phyloP scores from a whole-genome alignment of 2,888 invertebrate genomes.

The Polydrusus tereticollis region DNA sequence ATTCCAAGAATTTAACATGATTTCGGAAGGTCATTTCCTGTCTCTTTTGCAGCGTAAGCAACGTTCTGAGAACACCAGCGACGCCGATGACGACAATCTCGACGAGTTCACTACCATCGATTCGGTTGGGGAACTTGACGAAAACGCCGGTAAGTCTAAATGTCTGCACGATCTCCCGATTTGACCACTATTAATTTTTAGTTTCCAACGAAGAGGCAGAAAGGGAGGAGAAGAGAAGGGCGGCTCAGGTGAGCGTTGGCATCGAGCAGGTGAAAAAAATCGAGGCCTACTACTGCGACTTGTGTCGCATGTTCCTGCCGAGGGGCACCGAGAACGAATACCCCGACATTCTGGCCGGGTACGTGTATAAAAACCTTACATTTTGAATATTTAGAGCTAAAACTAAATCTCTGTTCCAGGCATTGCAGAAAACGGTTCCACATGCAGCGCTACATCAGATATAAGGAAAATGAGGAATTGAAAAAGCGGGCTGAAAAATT shows the following conservation, averaged over 20 bases:
- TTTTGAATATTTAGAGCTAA: no score
- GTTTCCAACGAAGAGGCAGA: conserved; percentile 59
- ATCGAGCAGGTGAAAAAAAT: conserved; percentile 83
- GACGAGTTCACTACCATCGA: conserved; percentile 91
- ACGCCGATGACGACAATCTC: conserved; percentile 77
- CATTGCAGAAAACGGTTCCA: conserved; percentile 85
- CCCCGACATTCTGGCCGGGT: conserved; percentile 41
- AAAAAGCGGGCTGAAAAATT: conserved; percentile 80
- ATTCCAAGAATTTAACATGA: not conserved
- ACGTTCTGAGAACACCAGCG: conserved; percentile 63
- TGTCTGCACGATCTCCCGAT: not conserved
- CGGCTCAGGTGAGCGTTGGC: conserved; percentile 75
- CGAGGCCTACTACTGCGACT: conserved; percentile 84
- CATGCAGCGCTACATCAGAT: conserved; percentile 81
- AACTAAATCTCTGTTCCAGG: conserved; percentile 54
- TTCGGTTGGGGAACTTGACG: conserved; percentile 88
- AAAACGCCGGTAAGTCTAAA: conserved; percentile 66
- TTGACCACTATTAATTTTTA: not conserved
- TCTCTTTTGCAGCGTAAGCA: conserved; percentile 71
- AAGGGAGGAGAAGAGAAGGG: conserved; percentile 65
- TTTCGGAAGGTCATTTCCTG: not conserved
- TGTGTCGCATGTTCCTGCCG: conserved; percentile 82
- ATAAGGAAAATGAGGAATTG: conserved; percentile 82
- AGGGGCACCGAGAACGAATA: conserved; percentile 38
- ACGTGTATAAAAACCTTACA: conserved; percentile 13